Evolutionary conservation across 2,888 invertebrate species (phyloP).

Genomic region (Tipula confusa): DNA sequence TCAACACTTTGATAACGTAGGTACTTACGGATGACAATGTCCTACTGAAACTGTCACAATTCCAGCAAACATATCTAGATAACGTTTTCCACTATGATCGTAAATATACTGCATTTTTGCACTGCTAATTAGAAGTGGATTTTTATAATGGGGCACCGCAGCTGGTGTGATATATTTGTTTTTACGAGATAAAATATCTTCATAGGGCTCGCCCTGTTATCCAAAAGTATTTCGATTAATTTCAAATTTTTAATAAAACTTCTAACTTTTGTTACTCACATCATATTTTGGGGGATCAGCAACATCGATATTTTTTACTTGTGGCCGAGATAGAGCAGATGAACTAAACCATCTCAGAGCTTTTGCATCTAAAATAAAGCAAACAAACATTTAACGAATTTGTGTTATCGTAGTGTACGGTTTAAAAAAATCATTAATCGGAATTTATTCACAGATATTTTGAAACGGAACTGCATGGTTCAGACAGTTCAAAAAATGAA

Average conservation of each 20-base stretch:
- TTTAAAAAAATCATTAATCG: not conserved
- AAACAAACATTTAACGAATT: not conserved
- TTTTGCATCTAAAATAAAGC: not conserved
- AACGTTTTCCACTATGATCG: conserved; percentile 79
- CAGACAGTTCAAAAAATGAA: not conserved
- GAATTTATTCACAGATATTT: not conserved
- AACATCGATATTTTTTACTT: not conserved
- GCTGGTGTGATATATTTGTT: conserved; percentile 65
- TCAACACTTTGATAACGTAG: not conserved
- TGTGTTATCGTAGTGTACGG: not conserved
- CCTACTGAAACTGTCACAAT: conserved; percentile 97
- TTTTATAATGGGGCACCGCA: conserved; percentile 69
- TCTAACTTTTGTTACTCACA: not conserved
- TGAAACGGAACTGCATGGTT: not conserved
- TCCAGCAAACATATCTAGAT: conserved; percentile 93
- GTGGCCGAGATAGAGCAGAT: not conserved
- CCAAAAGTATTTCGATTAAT: not conserved
- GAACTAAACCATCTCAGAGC: not conserved
- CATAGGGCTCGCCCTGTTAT: conserved; percentile 58
- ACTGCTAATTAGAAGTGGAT: conserved; percentile 77
- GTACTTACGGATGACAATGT: conserved; percentile 91
- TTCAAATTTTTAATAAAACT: too few species aligned
- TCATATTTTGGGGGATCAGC: not conserved
- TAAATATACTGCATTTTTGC: conserved; percentile 91
- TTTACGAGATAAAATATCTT: conserved; percentile 57